A percentile compares a stretch with the other conserved stretches of the same genome.
Conservation (phyloP, 1,140 invertebrate genomes). For the Hycleus phaleratus region DNA sequence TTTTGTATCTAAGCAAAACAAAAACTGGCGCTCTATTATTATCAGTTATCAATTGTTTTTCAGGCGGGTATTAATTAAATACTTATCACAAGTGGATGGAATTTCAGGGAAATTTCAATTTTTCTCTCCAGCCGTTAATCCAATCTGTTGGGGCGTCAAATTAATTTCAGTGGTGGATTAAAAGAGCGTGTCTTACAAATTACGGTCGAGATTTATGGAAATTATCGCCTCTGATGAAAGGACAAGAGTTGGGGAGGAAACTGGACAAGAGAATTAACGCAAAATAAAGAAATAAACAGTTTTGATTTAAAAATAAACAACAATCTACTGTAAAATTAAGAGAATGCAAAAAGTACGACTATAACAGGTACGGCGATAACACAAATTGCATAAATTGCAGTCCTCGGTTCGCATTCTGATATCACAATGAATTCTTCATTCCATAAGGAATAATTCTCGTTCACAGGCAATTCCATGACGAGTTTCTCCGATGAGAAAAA, state of each 20-base stretch:
- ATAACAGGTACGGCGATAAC: constrained; percentile 61
- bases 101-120: too few relatives aligned
- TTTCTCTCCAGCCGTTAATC: constrained; percentile 4
- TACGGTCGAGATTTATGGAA: constrained; percentile 13
- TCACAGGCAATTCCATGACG: constrained; percentile 53
- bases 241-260: too few relatives aligned
- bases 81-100: too few relatives aligned
- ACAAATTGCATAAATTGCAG: constrained; percentile 59
- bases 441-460: constrained; percentile 56
- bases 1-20: too few relatives aligned
- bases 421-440: constrained; percentile 66
- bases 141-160: constrained; percentile 13
- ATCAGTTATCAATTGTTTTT: too few relatives aligned
- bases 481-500: constrained; percentile 63
- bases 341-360: constrained; percentile 65
- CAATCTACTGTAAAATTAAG: constrained; percentile 9
- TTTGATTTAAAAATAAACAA: not conserved
- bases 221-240: not conserved
- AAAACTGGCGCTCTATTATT: too few relatives aligned
- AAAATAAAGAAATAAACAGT: too few relatives aligned
- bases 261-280: too few relatives aligned
- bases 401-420: constrained; percentile 65
- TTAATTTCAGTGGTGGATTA: constrained; percentile 21
- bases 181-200: constrained; percentile 23
- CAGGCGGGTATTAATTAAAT: too few relatives aligned